Conservation (phyloP, 2,797 vertebrate species). For the Numenius phaeopus region DNA sequence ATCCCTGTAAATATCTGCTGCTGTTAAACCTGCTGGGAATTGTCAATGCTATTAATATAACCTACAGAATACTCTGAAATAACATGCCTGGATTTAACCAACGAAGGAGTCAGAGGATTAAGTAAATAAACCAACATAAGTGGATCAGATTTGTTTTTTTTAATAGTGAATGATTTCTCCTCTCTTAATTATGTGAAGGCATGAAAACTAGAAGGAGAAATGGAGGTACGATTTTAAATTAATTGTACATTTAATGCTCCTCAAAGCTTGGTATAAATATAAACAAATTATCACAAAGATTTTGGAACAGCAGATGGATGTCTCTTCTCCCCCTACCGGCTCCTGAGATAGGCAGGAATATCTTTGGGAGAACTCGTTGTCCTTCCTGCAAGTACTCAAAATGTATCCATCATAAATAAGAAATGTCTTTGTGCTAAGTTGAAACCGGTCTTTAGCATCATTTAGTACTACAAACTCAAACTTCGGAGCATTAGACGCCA, state of each 20-base stretch:
- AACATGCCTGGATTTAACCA: not conserved
- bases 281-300: not conserved
- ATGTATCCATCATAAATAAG: not conserved
- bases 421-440: not conserved
- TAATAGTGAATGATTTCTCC: not conserved
- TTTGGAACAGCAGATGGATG: not conserved
- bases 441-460: not conserved
- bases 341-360: not conserved
- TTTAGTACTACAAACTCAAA: not conserved
- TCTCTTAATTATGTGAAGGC: not conserved
- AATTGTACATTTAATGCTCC: not conserved
- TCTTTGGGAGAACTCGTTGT: not conserved
- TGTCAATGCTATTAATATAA: not conserved
- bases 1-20: not conserved
- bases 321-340: not conserved
- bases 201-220: not conserved
- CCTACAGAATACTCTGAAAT: not conserved
- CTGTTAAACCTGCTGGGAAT: not conserved
- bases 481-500: rapidly evolving
- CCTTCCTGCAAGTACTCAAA: not conserved
- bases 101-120: not conserved
- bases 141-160: not conserved
- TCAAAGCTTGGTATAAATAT: not conserved
- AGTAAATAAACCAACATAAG: not conserved
- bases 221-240: not conserved